Evolutionary conservation across 2,797 vertebrate genomes (phyloP).

Genomic region (Anabacerthia variegaticeps): DNA sequence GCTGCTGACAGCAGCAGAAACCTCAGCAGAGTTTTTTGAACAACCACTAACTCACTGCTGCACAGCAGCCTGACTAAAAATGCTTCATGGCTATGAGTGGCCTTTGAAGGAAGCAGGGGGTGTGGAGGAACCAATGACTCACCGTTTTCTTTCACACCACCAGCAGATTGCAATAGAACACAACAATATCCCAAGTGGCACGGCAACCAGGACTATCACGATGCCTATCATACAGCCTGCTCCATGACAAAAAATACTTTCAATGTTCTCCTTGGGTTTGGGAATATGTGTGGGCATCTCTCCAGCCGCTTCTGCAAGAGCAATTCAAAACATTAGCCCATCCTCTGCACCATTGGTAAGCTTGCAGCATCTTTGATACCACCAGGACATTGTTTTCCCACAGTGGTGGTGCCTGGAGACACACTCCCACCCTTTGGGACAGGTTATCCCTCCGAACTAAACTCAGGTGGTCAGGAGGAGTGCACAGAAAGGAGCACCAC

Average conservation of each 20-base stretch:
- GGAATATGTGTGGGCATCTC: rapidly evolving
- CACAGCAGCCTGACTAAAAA: neutral
- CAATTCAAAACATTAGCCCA: neutral
- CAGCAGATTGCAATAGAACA: neutral
- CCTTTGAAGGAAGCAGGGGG: neutral
- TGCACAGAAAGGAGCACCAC: neutral
- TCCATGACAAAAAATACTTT: neutral
- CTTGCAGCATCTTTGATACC: neutral
- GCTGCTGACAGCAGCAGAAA: neutral
- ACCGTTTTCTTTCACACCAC: neutral
- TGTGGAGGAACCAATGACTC: neutral
- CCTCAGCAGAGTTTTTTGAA: neutral
- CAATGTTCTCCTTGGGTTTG: rapidly evolving
- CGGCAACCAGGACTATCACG: neutral
- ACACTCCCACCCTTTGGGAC: neutral
- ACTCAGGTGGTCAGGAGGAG: neutral
- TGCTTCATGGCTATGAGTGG: neutral
- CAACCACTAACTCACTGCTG: neutral
- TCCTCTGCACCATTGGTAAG: neutral
- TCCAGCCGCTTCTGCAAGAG: neutral
- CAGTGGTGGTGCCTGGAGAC: neutral
- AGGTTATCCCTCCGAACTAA: neutral
- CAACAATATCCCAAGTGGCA: neutral
- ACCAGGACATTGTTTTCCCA: neutral
- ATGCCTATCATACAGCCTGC: neutral